These are phyloP conservation scores for Julus scandinavius DNA, from an alignment of 2,888 invertebrate genomes.

Conservation along the genomic window DNA sequence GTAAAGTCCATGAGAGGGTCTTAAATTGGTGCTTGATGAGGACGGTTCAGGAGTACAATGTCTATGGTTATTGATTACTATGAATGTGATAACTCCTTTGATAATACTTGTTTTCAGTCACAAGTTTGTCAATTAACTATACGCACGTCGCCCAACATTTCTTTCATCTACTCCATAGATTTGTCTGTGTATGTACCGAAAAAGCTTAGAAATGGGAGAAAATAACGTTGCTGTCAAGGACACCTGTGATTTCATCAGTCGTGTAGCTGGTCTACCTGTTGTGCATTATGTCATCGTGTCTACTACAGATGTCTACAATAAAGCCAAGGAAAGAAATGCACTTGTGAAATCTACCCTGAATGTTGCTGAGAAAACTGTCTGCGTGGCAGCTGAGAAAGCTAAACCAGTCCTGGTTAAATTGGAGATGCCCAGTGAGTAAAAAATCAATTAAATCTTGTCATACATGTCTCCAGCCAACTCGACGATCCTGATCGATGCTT, in stretches of 20 bases:
- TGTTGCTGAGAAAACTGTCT: conserved; percentile 72
- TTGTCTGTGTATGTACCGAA: conserved; percentile 52
- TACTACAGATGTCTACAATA: conserved; percentile 79
- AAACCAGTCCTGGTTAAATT: conserved; percentile 79
- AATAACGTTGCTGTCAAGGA: neutral
- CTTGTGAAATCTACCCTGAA: conserved; percentile 64
- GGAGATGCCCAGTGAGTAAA: conserved; percentile 72
- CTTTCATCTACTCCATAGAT: neutral
- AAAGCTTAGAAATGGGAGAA: conserved; percentile 54
- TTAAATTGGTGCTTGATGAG: neutral
- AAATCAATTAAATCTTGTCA: neutral
- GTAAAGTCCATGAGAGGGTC: neutral
- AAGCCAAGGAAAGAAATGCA: conserved; percentile 73
- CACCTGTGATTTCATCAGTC: conserved; percentile 24
- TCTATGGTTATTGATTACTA: neutral
- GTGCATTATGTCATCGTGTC: conserved; percentile 74
- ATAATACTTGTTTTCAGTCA: neutral
- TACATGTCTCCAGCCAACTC: neutral
- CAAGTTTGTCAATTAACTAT: neutral
- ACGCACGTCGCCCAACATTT: neutral
- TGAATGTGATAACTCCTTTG: neutral
- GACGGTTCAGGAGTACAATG: neutral
- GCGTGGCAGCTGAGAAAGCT: conserved; percentile 78
- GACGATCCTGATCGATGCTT: neutral
- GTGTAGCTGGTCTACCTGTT: conserved; percentile 42